phyloP scores from a whole-genome alignment of 2,113 vertebrate genomes.

The Mus pahari region DNA sequence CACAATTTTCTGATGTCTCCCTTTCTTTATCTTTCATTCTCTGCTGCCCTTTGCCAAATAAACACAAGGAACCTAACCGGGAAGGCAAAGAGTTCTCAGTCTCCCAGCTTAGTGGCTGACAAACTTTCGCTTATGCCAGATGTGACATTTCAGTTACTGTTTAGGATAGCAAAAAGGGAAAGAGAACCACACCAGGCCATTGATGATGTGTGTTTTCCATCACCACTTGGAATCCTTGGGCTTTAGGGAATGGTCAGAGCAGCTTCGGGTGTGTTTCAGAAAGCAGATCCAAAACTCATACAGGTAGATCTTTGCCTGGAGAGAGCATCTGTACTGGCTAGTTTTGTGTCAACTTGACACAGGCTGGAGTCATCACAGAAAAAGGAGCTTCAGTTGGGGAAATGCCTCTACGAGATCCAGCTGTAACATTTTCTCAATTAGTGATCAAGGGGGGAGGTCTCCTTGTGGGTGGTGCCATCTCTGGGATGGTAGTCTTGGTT shows the following conservation, averaged over 20 bases:
- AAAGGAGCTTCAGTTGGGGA: too few relatives aligned
- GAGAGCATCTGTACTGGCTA: too few relatives aligned
- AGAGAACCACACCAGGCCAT: neutral
- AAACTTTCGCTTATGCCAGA: neutral
- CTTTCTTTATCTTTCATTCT: neutral
- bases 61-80: neutral
- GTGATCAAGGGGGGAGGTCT: too few relatives aligned
- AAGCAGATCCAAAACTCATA: neutral
- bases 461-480: too few relatives aligned
- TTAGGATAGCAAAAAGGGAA: neutral
- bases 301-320: neutral
- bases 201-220: neutral
- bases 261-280: conserved; percentile 4
- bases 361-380: too few relatives aligned
- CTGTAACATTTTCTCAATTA: too few relatives aligned
- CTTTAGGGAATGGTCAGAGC: neutral
- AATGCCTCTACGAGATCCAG: too few relatives aligned
- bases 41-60: neutral
- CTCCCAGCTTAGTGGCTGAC: neutral
- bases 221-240: neutral
- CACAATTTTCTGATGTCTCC: neutral
- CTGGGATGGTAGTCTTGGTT: too few relatives aligned
- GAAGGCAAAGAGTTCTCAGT: neutral
- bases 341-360: too few relatives aligned
- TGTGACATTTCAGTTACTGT: conserved; percentile 17